Conservation (phyloP, 2,113 vertebrate species). For the Peromyscus maniculatus region DNA sequence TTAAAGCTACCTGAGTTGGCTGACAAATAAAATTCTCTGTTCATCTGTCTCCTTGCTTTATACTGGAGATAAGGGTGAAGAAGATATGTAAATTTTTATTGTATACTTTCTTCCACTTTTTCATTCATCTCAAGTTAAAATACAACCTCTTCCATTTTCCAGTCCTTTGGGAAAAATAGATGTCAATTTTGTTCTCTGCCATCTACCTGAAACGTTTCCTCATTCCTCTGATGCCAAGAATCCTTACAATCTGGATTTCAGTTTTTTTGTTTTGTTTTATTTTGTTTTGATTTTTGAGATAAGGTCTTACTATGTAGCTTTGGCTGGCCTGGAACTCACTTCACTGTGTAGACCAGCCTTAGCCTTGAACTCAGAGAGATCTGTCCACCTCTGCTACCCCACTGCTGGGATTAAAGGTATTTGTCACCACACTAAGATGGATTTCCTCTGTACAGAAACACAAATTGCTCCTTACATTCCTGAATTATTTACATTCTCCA, state of each 20-base stretch:
- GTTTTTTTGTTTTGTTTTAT: not conserved
- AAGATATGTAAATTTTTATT: not conserved
- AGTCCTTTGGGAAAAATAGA: not conserved
- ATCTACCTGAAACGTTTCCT: not conserved
- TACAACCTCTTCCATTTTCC: not conserved
- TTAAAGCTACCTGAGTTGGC: not conserved
- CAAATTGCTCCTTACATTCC: not conserved
- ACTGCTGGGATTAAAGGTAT: not conserved
- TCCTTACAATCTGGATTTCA: conserved; percentile 1
- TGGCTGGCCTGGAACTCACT: not conserved
- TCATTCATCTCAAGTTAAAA: not conserved
- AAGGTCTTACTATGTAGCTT: not conserved
- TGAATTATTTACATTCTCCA: conserved; percentile 12
- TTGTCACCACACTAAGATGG: not conserved
- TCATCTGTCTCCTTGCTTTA: not conserved
- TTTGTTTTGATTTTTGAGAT: not conserved
- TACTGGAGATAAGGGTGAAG: not conserved
- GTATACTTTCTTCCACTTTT: not conserved
- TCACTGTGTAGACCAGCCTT: not conserved
- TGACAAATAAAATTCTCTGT: not conserved
- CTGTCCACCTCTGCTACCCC: not conserved
- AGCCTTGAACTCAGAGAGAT: not conserved
- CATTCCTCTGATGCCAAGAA: not conserved
- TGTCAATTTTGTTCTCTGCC: not conserved
- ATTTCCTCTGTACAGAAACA: not conserved